These are phyloP conservation scores for Ameiurus melas DNA, from an alignment of 2,113 vertebrate genomes.

Conservation along the genomic window DNA sequence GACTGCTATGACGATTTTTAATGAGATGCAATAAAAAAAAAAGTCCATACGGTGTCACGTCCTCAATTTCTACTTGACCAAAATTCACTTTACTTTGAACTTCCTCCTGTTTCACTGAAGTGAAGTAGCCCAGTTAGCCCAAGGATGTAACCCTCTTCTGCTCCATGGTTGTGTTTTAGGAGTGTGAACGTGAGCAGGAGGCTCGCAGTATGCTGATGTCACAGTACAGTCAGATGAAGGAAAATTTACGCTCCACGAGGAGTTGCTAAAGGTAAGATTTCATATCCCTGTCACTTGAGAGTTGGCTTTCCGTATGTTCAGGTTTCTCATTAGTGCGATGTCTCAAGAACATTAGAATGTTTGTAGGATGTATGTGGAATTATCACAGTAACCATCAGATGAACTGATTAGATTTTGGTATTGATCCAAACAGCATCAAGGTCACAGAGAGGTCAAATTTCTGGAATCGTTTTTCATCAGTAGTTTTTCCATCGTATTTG, in stretches of 20 bases:
- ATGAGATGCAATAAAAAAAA: too few relatives aligned
- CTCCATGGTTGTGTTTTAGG: neutral
- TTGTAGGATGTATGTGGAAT: too few relatives aligned
- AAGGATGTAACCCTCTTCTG: neutral
- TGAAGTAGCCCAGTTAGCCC: neutral
- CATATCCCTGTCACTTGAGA: too few relatives aligned
- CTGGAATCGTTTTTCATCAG: too few relatives aligned
- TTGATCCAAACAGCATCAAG: too few relatives aligned
- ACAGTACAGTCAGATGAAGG: neutral
- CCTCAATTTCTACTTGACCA: neutral
- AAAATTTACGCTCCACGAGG: neutral
- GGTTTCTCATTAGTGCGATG: neutral
- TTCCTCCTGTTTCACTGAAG: neutral
- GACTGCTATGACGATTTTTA: neutral
- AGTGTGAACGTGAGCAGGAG: neutral
- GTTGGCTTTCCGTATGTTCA: neutral
- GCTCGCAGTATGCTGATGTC: neutral
- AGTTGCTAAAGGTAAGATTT: neutral
- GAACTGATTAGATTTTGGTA: too few relatives aligned
- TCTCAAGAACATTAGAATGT: too few relatives aligned
- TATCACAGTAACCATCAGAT: too few relatives aligned
- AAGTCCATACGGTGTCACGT: neutral
- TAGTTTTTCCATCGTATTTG: too few relatives aligned
- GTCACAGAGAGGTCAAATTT: too few relatives aligned
- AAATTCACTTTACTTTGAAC: neutral